These are phyloP conservation scores for Coryphaenoides rupestris DNA, from an alignment of 2,113 vertebrate species.

Conservation along the genomic window DNA sequence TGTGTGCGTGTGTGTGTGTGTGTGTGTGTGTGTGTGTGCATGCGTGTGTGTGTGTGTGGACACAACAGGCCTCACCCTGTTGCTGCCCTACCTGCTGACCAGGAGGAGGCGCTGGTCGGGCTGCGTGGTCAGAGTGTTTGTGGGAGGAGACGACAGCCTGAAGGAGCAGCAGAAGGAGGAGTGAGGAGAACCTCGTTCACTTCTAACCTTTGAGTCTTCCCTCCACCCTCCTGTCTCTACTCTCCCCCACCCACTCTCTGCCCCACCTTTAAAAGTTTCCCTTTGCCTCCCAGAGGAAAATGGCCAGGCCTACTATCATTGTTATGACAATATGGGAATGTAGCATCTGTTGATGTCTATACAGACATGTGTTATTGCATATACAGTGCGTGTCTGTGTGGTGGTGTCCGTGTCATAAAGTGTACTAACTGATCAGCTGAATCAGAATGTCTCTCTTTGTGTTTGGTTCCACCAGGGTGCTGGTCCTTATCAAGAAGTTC, in stretches of 20 bases:
- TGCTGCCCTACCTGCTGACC: slow-evolving; percentile 90
- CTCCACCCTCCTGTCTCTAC: not conserved
- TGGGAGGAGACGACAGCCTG: slow-evolving; percentile 82
- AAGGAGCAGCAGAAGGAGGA: slow-evolving; percentile 87
- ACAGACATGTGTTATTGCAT: not conserved
- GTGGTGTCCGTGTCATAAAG: not conserved
- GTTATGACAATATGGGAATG: too few species aligned
- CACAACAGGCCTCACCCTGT: slow-evolving; percentile 84
- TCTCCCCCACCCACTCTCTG: not conserved
- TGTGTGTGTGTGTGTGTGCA: not conserved
- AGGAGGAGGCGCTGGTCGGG: slow-evolving; percentile 89
- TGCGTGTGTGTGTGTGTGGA: slow-evolving; percentile 9
- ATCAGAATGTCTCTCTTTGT: too few species aligned
- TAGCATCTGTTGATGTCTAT: too few species aligned
- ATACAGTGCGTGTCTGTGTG: not conserved
- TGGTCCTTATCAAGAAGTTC: slow-evolving; percentile 87
- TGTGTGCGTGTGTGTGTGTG: not conserved
- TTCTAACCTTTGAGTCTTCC: not conserved
- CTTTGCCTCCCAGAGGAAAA: too few species aligned
- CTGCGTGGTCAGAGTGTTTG: slow-evolving; percentile 89
- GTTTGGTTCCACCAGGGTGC: slow-evolving; percentile 67
- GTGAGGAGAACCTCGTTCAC: slow-evolving; percentile 65
- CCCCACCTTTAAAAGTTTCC: too few species aligned
- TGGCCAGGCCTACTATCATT: too few species aligned
- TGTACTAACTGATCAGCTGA: too few species aligned